Conservation (phyloP, 2,113 vertebrate species). For the Cyanocitta stelleri region DNA sequence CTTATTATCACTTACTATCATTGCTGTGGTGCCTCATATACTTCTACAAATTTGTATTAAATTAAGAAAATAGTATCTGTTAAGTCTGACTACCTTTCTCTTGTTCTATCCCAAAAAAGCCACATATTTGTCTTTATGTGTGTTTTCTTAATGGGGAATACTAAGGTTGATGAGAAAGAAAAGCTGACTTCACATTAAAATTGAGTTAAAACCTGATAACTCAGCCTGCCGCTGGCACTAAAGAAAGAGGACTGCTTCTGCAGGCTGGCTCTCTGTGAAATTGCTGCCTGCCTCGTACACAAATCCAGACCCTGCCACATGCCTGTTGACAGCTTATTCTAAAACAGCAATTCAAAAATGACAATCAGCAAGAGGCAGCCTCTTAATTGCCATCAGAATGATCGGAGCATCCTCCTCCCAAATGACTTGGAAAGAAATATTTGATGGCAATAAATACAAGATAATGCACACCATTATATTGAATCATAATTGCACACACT, state of each 20-base stretch:
- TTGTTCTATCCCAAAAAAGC: background rate
- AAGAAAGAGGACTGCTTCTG: background rate
- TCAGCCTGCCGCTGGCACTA: fast-evolving
- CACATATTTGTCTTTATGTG: background rate
- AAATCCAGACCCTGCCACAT: background rate
- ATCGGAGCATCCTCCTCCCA: background rate
- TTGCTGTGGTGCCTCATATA: background rate
- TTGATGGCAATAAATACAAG: background rate
- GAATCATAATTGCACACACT: background rate
- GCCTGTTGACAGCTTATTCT: background rate
- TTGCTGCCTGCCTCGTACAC: background rate
- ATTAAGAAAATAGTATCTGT: background rate
- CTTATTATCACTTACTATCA: background rate
- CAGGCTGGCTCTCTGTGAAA: background rate
- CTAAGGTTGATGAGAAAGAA: background rate
- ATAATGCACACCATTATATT: background rate
- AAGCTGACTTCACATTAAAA: background rate
- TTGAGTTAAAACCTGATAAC: background rate
- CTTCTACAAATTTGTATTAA: background rate
- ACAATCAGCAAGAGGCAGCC: background rate
- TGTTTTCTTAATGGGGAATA: background rate
- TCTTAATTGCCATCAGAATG: background rate
- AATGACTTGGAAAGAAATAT: background rate
- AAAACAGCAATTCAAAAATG: background rate
- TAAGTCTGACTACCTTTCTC: background rate